Percentiles rank a stretch among this genome's conserved stretches.
phyloP scores from a whole-genome alignment of 2,888 invertebrate genomes.

The Hofmannophila pseudospretella region DNA sequence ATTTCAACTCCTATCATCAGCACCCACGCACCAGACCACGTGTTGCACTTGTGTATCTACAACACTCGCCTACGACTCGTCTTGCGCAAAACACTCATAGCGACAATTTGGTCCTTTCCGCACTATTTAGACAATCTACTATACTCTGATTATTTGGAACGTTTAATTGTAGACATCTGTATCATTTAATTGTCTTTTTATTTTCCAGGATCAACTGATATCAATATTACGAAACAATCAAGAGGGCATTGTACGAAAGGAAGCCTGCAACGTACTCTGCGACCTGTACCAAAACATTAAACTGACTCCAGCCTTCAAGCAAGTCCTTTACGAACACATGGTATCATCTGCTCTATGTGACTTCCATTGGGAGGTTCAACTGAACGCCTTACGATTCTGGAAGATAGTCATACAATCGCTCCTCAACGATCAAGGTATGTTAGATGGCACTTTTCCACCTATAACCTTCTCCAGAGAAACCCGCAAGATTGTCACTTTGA shows the following conservation, averaged over 20 bases:
- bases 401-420: slow-evolving; percentile 80
- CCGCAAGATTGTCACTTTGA: slow-evolving; percentile 86
- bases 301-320: slow-evolving; percentile 72
- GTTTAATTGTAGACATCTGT: too few relatives aligned
- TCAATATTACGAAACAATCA: slow-evolving; percentile 80
- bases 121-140: too few relatives aligned
- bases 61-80: too few relatives aligned
- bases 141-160: too few relatives aligned
- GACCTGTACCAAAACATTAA: slow-evolving; percentile 82
- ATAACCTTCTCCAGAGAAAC: slow-evolving; percentile 89
- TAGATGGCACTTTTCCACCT: slow-evolving; percentile 87
- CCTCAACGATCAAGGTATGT: slow-evolving; percentile 87
- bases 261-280: slow-evolving; percentile 82
- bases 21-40: too few relatives aligned
- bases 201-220: slow-evolving; percentile 72
- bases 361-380: slow-evolving; percentile 90
- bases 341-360: slow-evolving; percentile 82
- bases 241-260: slow-evolving; percentile 87
- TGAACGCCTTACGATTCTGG: slow-evolving; percentile 85
- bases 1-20: too few relatives aligned
- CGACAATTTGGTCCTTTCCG: too few relatives aligned
- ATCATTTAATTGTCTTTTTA: too few relatives aligned
- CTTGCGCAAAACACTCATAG: too few relatives aligned
- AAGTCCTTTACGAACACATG: slow-evolving; percentile 80
- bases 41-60: too few relatives aligned